These are phyloP conservation scores for Brachionus manjavacas DNA, from an alignment of 1,140 invertebrate genomes.

Conservation along the genomic window DNA sequence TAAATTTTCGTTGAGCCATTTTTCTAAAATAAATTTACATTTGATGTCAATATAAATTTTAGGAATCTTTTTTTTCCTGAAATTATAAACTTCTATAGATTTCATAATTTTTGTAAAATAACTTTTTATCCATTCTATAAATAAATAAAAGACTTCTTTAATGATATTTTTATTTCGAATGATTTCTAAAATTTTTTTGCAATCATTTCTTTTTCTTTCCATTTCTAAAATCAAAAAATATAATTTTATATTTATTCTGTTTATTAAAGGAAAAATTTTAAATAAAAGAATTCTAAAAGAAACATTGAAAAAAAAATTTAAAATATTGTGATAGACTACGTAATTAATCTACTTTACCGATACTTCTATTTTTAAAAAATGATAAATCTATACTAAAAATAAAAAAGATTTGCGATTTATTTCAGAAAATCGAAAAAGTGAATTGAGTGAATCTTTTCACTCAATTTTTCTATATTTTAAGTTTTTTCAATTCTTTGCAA, in stretches of 20 bases:
- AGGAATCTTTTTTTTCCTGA: not conserved
- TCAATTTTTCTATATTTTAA: not conserved
- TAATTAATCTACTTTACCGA: not conserved
- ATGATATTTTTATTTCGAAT: not conserved
- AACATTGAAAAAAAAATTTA: not conserved
- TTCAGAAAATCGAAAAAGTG: not conserved
- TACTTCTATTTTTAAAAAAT: not conserved
- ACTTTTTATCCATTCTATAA: not conserved
- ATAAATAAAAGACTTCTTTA: not conserved
- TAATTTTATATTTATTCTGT: not conserved
- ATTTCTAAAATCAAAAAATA: not conserved
- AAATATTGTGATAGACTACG: not conserved
- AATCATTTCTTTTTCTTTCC: not conserved
- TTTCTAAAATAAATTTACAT: conserved; percentile 14
- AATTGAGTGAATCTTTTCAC: not conserved
- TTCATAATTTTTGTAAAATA: not conserved
- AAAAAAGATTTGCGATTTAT: not conserved
- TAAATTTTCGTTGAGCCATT: not conserved
- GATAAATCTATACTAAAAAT: not conserved
- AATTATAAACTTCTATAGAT: not conserved
- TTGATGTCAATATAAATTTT: not conserved
- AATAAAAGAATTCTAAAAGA: not conserved
- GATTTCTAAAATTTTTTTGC: not conserved
- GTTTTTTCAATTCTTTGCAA: not conserved
- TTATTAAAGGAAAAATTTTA: not conserved